Percentiles rank a stretch among this genome's conserved stretches.
Conservation (phyloP, 2,888 invertebrate genomes). For the Drosophila affinis region DNA sequence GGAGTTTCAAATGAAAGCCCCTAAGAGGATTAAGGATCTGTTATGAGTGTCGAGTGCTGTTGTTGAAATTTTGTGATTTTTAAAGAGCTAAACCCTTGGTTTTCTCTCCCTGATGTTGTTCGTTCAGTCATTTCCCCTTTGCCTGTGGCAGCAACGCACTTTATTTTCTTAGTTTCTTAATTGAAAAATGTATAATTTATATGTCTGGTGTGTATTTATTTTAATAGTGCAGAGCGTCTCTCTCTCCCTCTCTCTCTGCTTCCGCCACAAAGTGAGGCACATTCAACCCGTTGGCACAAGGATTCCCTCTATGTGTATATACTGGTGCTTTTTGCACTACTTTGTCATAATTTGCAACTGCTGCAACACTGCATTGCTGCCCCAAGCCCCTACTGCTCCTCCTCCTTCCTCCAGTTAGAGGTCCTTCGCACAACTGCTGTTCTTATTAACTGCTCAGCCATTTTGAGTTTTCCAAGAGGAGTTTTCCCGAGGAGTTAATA, state of each 20-base stretch:
- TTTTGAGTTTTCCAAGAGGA: conserved; percentile 46
- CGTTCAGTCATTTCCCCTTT: background rate
- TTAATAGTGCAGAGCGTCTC: background rate
- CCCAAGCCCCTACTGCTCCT: conserved; percentile 4
- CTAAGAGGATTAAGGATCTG: conserved; percentile 18
- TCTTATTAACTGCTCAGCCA: conserved; percentile 73
- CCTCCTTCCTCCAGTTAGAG: conserved; percentile 5
- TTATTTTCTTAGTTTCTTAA: conserved; percentile 12
- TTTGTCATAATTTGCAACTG: conserved; percentile 76
- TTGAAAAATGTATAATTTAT: conserved; percentile 30
- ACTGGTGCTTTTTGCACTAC: conserved; percentile 45
- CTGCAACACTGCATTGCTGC: conserved; percentile 53
- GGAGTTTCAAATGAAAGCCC: conserved; percentile 12
- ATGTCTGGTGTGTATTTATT: conserved; percentile 13
- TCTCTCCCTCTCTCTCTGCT: conserved; percentile 1
- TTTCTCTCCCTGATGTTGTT: background rate
- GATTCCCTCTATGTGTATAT: conserved; percentile 9
- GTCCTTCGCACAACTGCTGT: conserved; percentile 49
- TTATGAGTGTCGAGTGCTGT: background rate
- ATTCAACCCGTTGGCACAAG: conserved; percentile 14
- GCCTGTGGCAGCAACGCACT: background rate
- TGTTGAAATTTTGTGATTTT: background rate
- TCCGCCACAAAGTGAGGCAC: background rate
- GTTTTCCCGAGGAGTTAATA: conserved; percentile 49
- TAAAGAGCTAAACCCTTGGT: background rate